Evolutionary conservation across 2,113 vertebrate species (phyloP).

Genomic region (Urocitellus parryii): DNA sequence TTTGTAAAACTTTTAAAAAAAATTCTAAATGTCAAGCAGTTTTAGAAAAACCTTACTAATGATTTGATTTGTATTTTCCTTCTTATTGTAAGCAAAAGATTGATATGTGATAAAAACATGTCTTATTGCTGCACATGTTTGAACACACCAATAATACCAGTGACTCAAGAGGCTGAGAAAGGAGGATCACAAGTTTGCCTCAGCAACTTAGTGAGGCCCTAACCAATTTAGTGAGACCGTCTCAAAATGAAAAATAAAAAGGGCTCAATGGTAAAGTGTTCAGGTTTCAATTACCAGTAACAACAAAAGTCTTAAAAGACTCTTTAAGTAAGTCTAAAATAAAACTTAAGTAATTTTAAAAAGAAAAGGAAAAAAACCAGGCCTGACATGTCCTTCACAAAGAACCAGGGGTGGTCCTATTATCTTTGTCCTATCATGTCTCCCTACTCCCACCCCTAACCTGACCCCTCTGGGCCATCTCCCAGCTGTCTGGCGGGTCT

Average conservation of each 20-base stretch:
- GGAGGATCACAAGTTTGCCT: too few relatives aligned
- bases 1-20: not conserved
- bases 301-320: not conserved
- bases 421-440: too few relatives aligned
- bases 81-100: not conserved
- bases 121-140: not conserved
- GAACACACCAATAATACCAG: too few relatives aligned
- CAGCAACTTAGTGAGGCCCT: too few relatives aligned
- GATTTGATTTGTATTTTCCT: not conserved
- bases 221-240: too few relatives aligned
- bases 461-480: not conserved
- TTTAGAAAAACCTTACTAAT: conserved; percentile 16
- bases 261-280: too few relatives aligned
- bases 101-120: not conserved
- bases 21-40: conserved; percentile 3
- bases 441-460: too few relatives aligned
- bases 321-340: not conserved
- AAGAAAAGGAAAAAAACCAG: not conserved
- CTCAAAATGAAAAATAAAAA: too few relatives aligned
- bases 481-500: not conserved
- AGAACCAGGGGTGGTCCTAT: too few relatives aligned
- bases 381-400: not conserved
- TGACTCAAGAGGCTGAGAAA: too few relatives aligned
- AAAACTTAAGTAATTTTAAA: not conserved
- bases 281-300: too few relatives aligned